A percentile compares a stretch with the other conserved stretches of the same genome.
Evolutionary conservation across 2,113 vertebrate genomes (phyloP).

Genomic region (Mobula birostris): DNA sequence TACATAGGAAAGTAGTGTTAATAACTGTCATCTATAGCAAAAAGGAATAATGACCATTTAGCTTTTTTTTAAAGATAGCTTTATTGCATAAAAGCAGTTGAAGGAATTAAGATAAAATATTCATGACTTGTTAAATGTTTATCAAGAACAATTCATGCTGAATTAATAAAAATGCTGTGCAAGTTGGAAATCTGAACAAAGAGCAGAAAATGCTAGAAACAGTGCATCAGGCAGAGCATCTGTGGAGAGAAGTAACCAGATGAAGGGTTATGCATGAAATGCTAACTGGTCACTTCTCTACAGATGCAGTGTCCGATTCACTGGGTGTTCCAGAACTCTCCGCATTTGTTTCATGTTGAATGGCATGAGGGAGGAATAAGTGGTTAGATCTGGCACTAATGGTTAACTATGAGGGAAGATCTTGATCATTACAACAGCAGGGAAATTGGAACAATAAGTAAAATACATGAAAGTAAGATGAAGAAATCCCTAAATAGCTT

Average conservation of each 20-base stretch:
- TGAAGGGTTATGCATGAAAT: slow-evolving; percentile 29
- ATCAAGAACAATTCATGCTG: background rate
- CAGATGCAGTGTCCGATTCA: slow-evolving; percentile 13
- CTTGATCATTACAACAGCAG: background rate
- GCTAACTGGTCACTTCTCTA: slow-evolving; percentile 29
- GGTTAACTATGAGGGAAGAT: slow-evolving; percentile 8
- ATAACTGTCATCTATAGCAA: background rate
- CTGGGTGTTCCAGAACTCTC: background rate
- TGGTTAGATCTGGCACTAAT: background rate
- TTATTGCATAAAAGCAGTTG: background rate
- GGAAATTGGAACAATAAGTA: background rate
- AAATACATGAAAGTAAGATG: background rate
- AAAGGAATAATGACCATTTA: background rate
- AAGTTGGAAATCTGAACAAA: background rate
- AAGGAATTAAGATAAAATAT: background rate
- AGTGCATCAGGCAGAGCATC: slow-evolving; percentile 11
- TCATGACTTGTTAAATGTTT: background rate
- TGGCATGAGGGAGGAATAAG: slow-evolving; percentile 13
- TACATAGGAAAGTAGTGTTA: background rate
- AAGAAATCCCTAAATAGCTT: background rate
- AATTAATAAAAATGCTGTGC: background rate
- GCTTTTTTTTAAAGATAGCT: background rate
- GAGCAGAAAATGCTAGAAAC: background rate
- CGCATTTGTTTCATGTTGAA: slow-evolving; percentile 5
- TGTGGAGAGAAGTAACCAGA: slow-evolving; percentile 11